Conservation (phyloP, 1,140 invertebrate genomes). For the Eurosta solidaginis region DNA sequence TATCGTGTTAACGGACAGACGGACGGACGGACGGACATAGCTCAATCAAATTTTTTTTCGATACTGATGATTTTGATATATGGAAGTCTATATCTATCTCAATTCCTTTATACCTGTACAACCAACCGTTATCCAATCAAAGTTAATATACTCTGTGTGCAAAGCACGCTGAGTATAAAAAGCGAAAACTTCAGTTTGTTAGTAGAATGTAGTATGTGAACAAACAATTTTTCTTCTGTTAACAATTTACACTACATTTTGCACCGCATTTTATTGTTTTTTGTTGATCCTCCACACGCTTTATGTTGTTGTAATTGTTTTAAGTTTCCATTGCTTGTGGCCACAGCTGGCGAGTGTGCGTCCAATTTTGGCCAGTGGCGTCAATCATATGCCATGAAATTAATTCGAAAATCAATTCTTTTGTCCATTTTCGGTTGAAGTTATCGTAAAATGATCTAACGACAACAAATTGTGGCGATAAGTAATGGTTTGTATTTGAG, state of each 20-base stretch:
- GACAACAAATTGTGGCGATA: slow-evolving; percentile 7
- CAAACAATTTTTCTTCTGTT: not conserved
- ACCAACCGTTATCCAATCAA: no score
- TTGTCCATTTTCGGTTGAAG: not conserved
- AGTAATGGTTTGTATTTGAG: not conserved
- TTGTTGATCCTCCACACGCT: not conserved
- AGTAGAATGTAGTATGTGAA: no score
- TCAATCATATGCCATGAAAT: slow-evolving; percentile 22
- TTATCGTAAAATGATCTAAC: slow-evolving; percentile 13
- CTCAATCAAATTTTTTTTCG: no score
- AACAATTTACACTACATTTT: slow-evolving; percentile 15
- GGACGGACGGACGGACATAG: no score
- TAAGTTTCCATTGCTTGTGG: not conserved
- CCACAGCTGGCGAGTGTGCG: not conserved
- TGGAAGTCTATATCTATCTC: no score
- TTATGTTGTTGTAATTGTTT: not conserved
- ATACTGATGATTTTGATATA: no score
- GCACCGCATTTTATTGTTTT: not conserved
- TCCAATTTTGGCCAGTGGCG: slow-evolving; percentile 1
- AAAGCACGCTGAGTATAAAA: no score
- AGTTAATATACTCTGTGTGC: no score
- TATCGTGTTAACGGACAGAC: no score
- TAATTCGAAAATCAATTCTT: not conserved
- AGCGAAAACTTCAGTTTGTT: no score
- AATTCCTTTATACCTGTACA: no score